Conservation (phyloP, 2,888 invertebrate genomes). For the Melinaea marsaeus region DNA sequence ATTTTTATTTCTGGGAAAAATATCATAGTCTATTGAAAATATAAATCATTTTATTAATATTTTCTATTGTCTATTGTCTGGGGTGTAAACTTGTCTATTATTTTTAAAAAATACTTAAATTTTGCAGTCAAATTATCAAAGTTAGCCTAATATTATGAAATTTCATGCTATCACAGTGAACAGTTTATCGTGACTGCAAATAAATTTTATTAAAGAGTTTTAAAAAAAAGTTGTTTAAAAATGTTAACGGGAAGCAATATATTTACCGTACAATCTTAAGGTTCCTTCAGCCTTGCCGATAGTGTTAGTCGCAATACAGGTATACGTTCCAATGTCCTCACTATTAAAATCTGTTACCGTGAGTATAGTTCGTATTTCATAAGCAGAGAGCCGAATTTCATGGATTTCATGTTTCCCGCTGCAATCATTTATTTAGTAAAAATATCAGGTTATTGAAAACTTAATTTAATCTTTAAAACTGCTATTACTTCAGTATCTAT, state of each 20-base stretch:
- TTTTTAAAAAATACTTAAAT: too few species aligned
- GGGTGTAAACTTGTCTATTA: too few species aligned
- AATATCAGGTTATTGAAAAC: not conserved
- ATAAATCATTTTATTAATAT: not conserved
- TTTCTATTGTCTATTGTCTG: too few species aligned
- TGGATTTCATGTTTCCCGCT: conserved; percentile 82
- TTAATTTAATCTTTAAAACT: too few species aligned
- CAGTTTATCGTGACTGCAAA: not conserved
- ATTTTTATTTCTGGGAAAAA: conserved; percentile 64
- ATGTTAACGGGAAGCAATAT: not conserved
- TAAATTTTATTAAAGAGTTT: not conserved
- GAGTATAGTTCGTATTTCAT: conserved; percentile 80
- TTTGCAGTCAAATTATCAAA: too few species aligned
- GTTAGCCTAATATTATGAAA: too few species aligned
- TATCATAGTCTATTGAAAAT: too few species aligned
- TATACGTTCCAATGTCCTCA: conserved; percentile 82
- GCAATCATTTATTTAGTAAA: conserved; percentile 37
- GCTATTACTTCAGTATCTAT: too few species aligned
- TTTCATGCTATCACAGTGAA: too few species aligned
- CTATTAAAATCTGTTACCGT: conserved; percentile 79
- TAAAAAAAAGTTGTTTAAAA: not conserved
- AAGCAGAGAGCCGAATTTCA: conserved; percentile 78
- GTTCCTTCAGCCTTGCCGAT: conserved; percentile 84
- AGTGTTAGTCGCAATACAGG: conserved; percentile 84
- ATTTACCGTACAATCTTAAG: conserved; percentile 81